Percentiles rank a stretch among this genome's conserved stretches.
Conservation (phyloP, 2,797 vertebrate genomes). For the Melanotaenia boesemani region DNA sequence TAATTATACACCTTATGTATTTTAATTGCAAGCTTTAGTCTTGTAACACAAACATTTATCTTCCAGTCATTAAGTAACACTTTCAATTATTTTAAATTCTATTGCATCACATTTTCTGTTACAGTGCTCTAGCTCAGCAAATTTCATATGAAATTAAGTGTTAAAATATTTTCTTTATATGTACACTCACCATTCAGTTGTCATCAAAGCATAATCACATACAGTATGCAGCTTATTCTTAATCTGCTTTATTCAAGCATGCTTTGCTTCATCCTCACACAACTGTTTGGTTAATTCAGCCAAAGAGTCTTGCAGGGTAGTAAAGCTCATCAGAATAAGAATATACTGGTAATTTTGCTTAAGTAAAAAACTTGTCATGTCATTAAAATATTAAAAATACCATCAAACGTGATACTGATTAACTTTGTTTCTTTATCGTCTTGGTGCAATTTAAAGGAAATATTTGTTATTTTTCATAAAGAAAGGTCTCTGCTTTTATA, state of each 20-base stretch:
- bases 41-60: neutral
- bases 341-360: neutral
- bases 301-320: neutral
- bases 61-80: neutral
- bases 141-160: neutral
- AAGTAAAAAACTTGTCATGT: no score
- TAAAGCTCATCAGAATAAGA: neutral
- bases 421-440: neutral
- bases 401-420: neutral
- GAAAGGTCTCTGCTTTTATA: neutral
- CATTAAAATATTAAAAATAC: neutral
- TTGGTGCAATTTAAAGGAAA: neutral
- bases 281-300: constrained; percentile 5
- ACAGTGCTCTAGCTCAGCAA: neutral
- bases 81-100: neutral
- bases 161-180: neutral
- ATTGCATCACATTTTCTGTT: neutral
- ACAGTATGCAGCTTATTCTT: constrained; percentile 10
- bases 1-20: neutral
- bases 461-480: neutral
- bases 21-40: neutral
- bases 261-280: neutral
- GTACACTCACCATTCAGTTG: neutral
- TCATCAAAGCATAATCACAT: constrained; percentile 12
- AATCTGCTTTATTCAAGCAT: constrained; percentile 22